Evolutionary conservation across 2,797 vertebrate genomes (phyloP).

Genomic region (Muraenolepis orangiensis): DNA sequence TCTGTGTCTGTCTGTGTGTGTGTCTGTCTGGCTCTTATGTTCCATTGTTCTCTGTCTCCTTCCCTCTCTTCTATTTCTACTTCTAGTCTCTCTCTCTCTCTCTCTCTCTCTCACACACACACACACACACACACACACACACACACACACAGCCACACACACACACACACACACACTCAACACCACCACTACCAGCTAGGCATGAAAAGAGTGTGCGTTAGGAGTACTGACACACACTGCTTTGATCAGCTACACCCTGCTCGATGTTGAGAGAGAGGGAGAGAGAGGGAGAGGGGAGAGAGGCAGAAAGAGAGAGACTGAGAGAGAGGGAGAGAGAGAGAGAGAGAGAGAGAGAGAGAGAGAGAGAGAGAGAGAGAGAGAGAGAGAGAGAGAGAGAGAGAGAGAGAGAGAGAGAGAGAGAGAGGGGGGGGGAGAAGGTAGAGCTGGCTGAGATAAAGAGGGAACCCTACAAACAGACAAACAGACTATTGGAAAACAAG

Average conservation of each 20-base stretch:
- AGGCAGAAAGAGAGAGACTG: not conserved
- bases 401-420: not conserved
- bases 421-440: no score
- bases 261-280: conserved; percentile 16
- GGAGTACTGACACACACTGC: conserved; percentile 67
- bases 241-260: conserved; percentile 71
- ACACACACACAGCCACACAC: no score
- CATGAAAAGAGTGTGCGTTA: conserved; percentile 76
- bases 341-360: not conserved
- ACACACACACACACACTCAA: no score
- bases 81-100: no score
- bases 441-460: not conserved
- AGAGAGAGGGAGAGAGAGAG: not conserved
- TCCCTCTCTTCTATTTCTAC: conserved; percentile 57
- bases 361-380: not conserved
- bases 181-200: conserved; percentile 75
- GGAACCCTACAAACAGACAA: not conserved
- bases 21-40: conserved; percentile 1
- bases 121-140: no score
- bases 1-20: conserved; percentile 31
- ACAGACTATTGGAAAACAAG: not conserved
- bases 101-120: no score
- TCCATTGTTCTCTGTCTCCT: conserved; percentile 17
- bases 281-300: no score
- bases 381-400: not conserved